These are phyloP conservation scores for Melieria crassipennis DNA, from an alignment of 2,888 invertebrate species.

Conservation along the genomic window DNA sequence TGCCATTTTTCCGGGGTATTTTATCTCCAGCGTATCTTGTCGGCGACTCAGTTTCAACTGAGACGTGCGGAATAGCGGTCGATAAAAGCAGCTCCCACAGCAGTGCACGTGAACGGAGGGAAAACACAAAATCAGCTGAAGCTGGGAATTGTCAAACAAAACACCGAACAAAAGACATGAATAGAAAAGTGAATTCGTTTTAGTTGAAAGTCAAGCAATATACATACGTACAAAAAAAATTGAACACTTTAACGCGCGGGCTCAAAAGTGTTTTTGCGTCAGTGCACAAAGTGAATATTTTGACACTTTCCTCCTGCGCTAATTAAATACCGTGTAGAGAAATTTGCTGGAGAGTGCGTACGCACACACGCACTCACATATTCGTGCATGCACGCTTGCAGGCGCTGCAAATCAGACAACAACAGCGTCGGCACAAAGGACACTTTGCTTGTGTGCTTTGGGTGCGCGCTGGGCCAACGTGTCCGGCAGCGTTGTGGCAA, in stretches of 20 bases:
- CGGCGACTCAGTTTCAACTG: slow-evolving; percentile 64
- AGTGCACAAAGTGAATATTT: background rate
- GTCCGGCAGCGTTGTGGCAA: too few relatives aligned
- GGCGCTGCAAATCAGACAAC: background rate
- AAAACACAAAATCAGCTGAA: too few relatives aligned
- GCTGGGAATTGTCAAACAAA: too few relatives aligned
- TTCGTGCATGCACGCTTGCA: slow-evolving; percentile 4
- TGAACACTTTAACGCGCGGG: too few relatives aligned
- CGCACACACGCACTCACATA: background rate
- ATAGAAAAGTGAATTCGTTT: slow-evolving; percentile 4
- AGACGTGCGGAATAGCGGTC: slow-evolving; percentile 64
- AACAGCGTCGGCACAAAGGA: too few relatives aligned
- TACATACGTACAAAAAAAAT: too few relatives aligned
- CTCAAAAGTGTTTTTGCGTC: background rate
- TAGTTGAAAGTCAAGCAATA: background rate
- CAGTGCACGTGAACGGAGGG: too few relatives aligned
- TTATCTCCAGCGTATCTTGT: slow-evolving; percentile 53
- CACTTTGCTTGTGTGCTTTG: too few relatives aligned
- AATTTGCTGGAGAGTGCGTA: slow-evolving; percentile 13
- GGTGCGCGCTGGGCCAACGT: too few relatives aligned
- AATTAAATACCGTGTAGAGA: slow-evolving; percentile 35
- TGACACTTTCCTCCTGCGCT: slow-evolving; percentile 25
- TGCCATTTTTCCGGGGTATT: slow-evolving; percentile 51
- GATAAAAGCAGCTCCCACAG: slow-evolving; percentile 43
- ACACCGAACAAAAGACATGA: background rate